Base-by-base conservation (phyloP, 2,888 invertebrate genomes). In the Trileptium ribeirensis region DNA sequence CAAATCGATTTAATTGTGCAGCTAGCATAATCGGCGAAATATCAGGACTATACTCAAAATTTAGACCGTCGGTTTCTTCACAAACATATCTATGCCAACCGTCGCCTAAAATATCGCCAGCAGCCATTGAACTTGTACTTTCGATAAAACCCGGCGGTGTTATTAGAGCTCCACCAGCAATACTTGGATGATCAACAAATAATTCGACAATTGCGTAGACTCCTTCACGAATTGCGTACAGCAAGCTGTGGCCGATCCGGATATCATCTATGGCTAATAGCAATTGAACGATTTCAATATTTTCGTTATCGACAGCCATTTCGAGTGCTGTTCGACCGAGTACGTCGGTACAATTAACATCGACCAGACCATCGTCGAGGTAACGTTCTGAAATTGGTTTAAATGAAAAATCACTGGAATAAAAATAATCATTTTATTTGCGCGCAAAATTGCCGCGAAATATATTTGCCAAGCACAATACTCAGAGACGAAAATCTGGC, bases 271-370 rank as follows among this genome's bases (percentile, higher is more conserved):
- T 90, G 81, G 89, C 87, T n/a, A 91, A 87, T 19, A 91, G 87
- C 51, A 91, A 85, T 84, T 91, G 91, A 33, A 91, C 91, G 67
- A 91, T 89, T 86, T 91, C 91, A 19, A 89, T 87, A 85, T 91
- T 91, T 87, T 91, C 91, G 84, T 91, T 91, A 86, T 91, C 91
- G 1, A 90, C 90, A n/a, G 90, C 89, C 34, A 91, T 90, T 85
- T 90, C 91, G 77, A 91, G 89, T 67, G 91, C 91, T 8, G 91
- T 90, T 39, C 91, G 86, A 0, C 91, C 91, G 83, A 91, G 87
- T 84, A 91, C 90, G 86, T 91, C 90, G 29, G 91, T 90, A 84
- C 90, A 90, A 88, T 91, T 91, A 39, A 91, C 89, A 83, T 90
- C 90, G 70, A 90, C 88, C n/a, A n/a, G n/a, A 15, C 77, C 77